These are phyloP conservation scores for Embidobia sp. DNA, from an alignment of 2,888 invertebrate genomes.

Conservation along the genomic window DNA sequence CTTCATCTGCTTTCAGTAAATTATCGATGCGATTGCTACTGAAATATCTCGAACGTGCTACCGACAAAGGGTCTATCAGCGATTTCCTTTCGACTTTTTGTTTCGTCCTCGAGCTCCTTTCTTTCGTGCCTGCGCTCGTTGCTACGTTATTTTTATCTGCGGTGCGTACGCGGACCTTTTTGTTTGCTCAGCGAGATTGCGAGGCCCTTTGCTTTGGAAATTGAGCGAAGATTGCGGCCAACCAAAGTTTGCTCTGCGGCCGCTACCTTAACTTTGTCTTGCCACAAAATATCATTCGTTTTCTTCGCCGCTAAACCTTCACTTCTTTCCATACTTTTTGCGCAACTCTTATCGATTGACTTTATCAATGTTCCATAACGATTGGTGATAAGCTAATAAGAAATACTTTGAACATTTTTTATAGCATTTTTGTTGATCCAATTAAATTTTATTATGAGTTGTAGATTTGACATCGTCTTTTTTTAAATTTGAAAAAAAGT, in stretches of 20 bases:
- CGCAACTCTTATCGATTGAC: neutral
- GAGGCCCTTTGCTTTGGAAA: constrained; percentile 74
- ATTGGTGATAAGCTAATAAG: no score
- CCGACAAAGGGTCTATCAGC: constrained; percentile 76
- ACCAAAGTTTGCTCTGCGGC: constrained; percentile 80
- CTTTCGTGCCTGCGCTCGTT: constrained; percentile 49
- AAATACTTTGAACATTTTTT: no score
- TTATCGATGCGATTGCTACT: constrained; percentile 79
- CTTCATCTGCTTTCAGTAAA: constrained; percentile 68
- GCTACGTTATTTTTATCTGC: constrained; percentile 46
- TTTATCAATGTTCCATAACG: neutral
- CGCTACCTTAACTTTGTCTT: constrained; percentile 71
- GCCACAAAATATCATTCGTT: constrained; percentile 77
- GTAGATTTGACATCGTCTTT: no score
- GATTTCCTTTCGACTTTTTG: constrained; percentile 69
- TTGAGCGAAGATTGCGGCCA: constrained; percentile 80
- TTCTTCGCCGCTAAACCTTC: constrained; percentile 47
- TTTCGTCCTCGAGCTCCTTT: constrained; percentile 50
- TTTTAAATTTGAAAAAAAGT: no score
- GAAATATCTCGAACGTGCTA: constrained; percentile 72
- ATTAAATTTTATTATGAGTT: no score
- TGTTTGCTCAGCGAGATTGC: constrained; percentile 80
- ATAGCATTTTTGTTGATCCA: no score
- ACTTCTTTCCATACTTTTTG: constrained; percentile 1
- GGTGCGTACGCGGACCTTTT: constrained; percentile 73